phyloP scores from a whole-genome alignment of 1,140 invertebrate species.

The Drosophila repleta region DNA sequence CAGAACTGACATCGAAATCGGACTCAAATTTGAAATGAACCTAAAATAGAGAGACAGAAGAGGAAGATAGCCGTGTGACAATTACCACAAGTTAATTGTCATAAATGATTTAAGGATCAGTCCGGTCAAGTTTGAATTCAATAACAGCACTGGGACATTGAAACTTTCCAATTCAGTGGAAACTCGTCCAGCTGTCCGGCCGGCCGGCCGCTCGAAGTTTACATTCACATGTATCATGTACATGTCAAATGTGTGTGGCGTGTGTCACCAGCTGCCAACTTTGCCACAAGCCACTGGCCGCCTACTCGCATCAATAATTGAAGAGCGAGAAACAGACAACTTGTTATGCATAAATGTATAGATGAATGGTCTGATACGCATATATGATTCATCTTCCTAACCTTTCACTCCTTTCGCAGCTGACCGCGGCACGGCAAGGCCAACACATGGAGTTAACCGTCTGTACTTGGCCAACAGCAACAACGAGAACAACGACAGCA shows the following conservation, averaged over 20 bases:
- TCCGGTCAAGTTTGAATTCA: background rate
- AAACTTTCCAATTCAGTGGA: background rate
- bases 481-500: constrained; percentile 24
- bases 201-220: background rate
- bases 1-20: background rate
- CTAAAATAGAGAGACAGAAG: background rate
- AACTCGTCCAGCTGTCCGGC: background rate
- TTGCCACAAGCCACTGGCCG: background rate
- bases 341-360: background rate
- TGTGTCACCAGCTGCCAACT: constrained; percentile 7
- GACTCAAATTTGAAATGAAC: background rate
- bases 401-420: constrained; percentile 34
- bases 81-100: background rate
- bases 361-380: constrained; percentile 17
- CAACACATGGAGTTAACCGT: constrained; percentile 69
- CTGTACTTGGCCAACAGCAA: constrained; percentile 9
- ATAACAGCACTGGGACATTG: background rate
- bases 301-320: background rate
- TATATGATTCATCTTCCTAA: constrained; percentile 48
- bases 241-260: background rate
- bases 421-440: constrained; percentile 63
- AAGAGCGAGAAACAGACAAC: background rate
- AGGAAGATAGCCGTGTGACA: constrained; percentile 1
- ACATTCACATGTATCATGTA: background rate
- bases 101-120: background rate